Base-by-base conservation (phyloP, 92 coral and sea anemone genomes). In the Isaurus tuberculatus region DNA sequence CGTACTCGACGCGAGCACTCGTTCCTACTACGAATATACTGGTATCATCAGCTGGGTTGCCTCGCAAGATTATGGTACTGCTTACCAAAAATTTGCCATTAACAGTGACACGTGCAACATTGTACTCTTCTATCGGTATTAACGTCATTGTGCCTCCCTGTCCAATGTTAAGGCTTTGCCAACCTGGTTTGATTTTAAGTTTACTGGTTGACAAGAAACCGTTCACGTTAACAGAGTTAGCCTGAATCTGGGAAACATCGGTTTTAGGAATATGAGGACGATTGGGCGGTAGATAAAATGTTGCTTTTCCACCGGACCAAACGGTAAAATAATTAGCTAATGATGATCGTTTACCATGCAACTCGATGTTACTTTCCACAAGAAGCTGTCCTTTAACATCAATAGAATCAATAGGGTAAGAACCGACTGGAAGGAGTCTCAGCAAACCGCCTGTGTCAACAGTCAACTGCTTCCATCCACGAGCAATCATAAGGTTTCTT, bases 31-130 rank as follows among this genome's bases (percentile, higher is more conserved):
- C 72, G 79, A 93, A 79, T 23, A 81, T 84, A 44, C 91, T 69
- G 7, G 90, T 85, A 46, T 88, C 91, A 8, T 92, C 80, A 28
- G 94, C 86, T 9, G 78, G 67, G 26, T 94, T 79, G 31, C 98
- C 98, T 16, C 88, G 86, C 10, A 94, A 30, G 25, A 80, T 72
- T 66, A 92, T 91, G 14, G 88, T 85, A 65, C 92, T 91, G 44
- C 87, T 91, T 31, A 92, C 73, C 66, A 72, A 71, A 14, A 94
- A 75, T 64, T 68, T 74, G 3, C 98, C 98, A 46, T 77, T 73
- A 65, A 93, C 80, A 49, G 84, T 67, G 31, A 94, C 78, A 0
- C 70, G 33, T 49, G 87, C 90, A 19, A 88, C 83, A 53, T 84
- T 57, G 48, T 90, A 90, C 32, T 61, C 88, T 30, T 85, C 92